A percentile compares a stretch with the other conserved stretches of the same genome.
Conservation (phyloP, 2,113 vertebrate genomes). For the Alaudala cheleensis region DNA sequence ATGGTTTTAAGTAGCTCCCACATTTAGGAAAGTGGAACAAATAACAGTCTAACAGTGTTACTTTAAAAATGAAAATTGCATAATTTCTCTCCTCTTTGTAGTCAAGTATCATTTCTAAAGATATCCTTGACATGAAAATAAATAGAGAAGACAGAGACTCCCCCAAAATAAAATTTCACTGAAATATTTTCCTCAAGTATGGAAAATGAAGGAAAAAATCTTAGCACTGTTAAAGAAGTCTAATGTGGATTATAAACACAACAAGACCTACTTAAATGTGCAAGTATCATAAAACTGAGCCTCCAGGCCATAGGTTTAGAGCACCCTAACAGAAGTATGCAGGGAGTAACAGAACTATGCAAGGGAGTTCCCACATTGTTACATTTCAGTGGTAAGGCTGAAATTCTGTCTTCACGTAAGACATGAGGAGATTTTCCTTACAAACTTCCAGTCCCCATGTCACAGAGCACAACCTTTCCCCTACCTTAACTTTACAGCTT, state of each 20-base stretch:
- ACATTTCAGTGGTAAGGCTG: neutral
- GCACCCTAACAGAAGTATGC: neutral
- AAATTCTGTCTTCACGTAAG: neutral
- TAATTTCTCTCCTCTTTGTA: neutral
- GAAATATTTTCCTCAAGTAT: neutral
- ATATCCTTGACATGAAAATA: neutral
- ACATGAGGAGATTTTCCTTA: neutral
- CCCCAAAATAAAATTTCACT: neutral
- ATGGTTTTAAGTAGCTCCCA: neutral
- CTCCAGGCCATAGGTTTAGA: neutral
- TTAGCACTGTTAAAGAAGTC: neutral
- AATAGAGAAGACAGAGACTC: neutral
- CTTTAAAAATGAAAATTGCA: neutral
- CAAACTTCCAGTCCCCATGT: neutral
- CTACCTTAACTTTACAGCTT: neutral
- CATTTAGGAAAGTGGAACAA: neutral
- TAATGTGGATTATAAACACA: neutral
- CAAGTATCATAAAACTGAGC: neutral
- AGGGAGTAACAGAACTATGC: neutral
- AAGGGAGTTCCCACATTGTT: neutral
- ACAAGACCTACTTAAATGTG: neutral
- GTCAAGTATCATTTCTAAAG: neutral
- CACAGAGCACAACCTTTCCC: neutral
- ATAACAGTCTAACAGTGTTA: neutral
- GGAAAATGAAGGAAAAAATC: neutral